Conservation (phyloP, 2,113 vertebrate genomes). For the Phodopus roborovskii region DNA sequence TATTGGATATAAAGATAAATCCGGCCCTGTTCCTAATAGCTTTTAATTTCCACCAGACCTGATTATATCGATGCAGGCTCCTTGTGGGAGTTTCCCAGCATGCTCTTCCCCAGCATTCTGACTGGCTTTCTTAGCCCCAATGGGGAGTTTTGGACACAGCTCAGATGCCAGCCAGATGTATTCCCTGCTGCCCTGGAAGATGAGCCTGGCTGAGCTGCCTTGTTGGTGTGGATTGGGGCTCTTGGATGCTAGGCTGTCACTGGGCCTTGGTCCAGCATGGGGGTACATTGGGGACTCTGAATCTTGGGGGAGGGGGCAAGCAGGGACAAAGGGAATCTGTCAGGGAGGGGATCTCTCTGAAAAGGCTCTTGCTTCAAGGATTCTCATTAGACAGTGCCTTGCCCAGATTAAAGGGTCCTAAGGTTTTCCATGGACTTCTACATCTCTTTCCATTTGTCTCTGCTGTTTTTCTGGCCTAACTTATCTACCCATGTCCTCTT, state of each 20-base stretch:
- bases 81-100: conserved; percentile 76
- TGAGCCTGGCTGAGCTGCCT: neutral
- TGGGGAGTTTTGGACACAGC: conserved; percentile 60
- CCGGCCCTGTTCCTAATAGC: conserved; percentile 77
- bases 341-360: neutral
- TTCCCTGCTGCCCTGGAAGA: neutral
- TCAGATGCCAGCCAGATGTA: conserved; percentile 62
- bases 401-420: neutral
- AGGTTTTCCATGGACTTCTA: neutral
- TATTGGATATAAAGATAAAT: conserved; percentile 81
- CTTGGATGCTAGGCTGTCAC: neutral
- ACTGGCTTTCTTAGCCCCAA: conserved; percentile 42
- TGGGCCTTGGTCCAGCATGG: neutral
- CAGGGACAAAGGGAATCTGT: neutral
- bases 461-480: neutral
- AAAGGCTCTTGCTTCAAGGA: neutral
- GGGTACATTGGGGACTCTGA: neutral
- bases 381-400: neutral
- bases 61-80: conserved; percentile 70
- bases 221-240: neutral
- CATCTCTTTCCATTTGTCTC: neutral
- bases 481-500: neutral
- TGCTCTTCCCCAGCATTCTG: conserved; percentile 71
- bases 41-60: conserved; percentile 80
- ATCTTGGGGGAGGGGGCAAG: neutral